Conservation (phyloP, 2,888 invertebrate species). For the Poecilobothrus nobilitatus region DNA sequence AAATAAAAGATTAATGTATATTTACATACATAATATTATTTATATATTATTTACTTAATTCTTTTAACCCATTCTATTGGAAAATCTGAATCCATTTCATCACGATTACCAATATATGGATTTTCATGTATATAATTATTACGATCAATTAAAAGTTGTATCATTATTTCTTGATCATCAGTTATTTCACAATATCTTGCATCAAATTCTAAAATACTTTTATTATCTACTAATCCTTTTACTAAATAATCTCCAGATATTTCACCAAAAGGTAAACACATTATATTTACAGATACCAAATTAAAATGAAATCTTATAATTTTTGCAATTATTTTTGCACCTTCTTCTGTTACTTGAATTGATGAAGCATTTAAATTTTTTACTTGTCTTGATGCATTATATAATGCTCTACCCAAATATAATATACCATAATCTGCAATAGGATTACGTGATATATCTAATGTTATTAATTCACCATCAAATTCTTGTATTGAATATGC, state of each 20-base stretch:
- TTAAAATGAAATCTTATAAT: slow-evolving; percentile 27
- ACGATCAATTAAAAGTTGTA: slow-evolving; percentile 25
- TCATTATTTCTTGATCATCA: slow-evolving; percentile 29
- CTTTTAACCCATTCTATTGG: slow-evolving; percentile 23
- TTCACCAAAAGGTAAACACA: slow-evolving; percentile 24
- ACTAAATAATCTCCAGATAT: slow-evolving; percentile 22
- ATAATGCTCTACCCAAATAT: slow-evolving; percentile 22
- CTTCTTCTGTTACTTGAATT: slow-evolving; percentile 12
- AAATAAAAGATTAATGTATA: background rate
- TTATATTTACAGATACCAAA: slow-evolving; percentile 28
- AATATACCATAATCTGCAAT: slow-evolving; percentile 25
- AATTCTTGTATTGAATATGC: slow-evolving; percentile 20
- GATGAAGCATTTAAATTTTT: slow-evolving; percentile 28
- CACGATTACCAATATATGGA: slow-evolving; percentile 25
- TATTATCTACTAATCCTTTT: slow-evolving; percentile 27
- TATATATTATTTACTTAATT: slow-evolving; percentile 22
- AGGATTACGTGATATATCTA: slow-evolving; percentile 33
- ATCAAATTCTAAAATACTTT: slow-evolving; percentile 26
- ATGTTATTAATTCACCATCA: slow-evolving; percentile 24
- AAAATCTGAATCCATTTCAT: slow-evolving; percentile 27
- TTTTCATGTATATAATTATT: slow-evolving; percentile 28
- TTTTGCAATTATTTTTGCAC: slow-evolving; percentile 21
- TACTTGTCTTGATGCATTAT: slow-evolving; percentile 25
- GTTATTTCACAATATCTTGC: slow-evolving; percentile 31
- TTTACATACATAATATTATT: too few species aligned